Evolutionary conservation across 2,797 vertebrate species (phyloP).

Genomic region (Acipenser ruthenus): DNA sequence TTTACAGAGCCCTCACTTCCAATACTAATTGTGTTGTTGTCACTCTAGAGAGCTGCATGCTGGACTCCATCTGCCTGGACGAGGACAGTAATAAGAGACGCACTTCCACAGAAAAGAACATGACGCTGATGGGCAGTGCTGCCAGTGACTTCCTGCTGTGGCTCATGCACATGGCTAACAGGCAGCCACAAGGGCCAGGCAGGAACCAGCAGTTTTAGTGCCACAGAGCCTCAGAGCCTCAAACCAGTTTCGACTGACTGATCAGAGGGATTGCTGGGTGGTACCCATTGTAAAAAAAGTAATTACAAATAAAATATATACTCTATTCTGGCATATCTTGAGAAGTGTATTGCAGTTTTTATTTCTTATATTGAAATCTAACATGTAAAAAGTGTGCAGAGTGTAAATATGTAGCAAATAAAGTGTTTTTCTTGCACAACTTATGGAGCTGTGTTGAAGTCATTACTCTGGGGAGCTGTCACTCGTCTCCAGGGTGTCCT

Average conservation of each 20-base stretch:
- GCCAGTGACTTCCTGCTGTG: constrained; percentile 72
- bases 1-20: too few relatives aligned
- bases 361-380: constrained; percentile 3
- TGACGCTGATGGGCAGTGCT: constrained; percentile 47
- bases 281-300: background rate
- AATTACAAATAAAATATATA: background rate
- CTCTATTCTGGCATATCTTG: background rate
- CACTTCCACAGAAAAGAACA: constrained; percentile 41
- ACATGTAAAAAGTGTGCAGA: background rate
- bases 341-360: background rate
- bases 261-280: too few relatives aligned
- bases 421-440: constrained; percentile 38
- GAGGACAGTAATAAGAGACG: constrained; percentile 30
- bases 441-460: background rate
- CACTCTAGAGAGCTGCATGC: constrained; percentile 63
- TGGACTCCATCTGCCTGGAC: constrained; percentile 60
- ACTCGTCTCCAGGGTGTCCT: too few relatives aligned
- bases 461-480: background rate
- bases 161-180: constrained; percentile 69
- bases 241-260: background rate
- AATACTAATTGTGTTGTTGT: background rate
- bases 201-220: constrained; percentile 44
- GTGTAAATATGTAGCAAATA: constrained; percentile 40
- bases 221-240: background rate
- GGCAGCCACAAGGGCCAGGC: constrained; percentile 47